Conservation (phyloP, 2,888 invertebrate genomes). For the Thecocarcelia acutangulata region DNA sequence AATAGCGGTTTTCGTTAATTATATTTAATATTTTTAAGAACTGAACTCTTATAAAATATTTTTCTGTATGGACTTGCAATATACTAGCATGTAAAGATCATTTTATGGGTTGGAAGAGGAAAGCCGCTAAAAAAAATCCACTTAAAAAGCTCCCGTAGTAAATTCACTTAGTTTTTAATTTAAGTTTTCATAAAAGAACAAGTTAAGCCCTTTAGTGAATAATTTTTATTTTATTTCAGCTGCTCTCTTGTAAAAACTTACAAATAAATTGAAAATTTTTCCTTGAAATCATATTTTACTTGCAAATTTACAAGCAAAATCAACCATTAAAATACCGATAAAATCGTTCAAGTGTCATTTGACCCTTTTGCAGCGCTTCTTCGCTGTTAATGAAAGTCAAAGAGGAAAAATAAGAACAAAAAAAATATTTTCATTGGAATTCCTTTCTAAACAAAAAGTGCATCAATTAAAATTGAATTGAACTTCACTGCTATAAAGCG, state of each 20-base stretch:
- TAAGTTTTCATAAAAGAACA: background rate
- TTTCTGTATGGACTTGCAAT: no score
- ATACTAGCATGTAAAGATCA: no score
- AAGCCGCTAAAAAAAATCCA: no score
- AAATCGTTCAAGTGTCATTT: slow-evolving; percentile 21
- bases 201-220: no score
- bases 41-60: no score
- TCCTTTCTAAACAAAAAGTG: slow-evolving; percentile 1
- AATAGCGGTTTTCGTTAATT: no score
- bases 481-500: slow-evolving; percentile 33
- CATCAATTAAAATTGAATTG: slow-evolving; percentile 60
- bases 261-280: slow-evolving; percentile 15
- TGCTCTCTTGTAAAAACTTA: background rate
- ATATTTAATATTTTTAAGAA: no score
- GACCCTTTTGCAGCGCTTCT: slow-evolving; percentile 26
- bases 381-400: slow-evolving; percentile 7
- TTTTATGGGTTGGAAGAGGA: no score
- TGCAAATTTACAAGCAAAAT: slow-evolving; percentile 5
- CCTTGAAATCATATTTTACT: slow-evolving; percentile 17
- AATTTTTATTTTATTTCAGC: no score
- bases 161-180: background rate
- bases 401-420: slow-evolving; percentile 18
- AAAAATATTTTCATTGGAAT: slow-evolving; percentile 58
- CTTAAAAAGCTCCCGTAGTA: background rate
- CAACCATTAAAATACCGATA: slow-evolving; percentile 11